Conservation (phyloP, 2,113 vertebrate species). For the Tricholaema leucomelas region DNA sequence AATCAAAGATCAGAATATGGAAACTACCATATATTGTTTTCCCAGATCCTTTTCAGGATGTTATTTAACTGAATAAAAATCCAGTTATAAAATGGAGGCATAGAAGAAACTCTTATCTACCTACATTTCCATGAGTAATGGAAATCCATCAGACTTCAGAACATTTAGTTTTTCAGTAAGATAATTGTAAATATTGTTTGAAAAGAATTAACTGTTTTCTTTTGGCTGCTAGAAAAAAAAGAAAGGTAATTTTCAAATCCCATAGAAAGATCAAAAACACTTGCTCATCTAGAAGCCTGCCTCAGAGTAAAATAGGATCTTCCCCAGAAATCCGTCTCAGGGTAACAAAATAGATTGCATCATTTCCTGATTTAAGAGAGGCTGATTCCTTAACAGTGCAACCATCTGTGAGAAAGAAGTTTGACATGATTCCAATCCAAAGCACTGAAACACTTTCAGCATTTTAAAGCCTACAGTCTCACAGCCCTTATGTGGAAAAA, state of each 20-base stretch:
- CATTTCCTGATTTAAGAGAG: conserved; percentile 61
- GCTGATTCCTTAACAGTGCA: conserved; percentile 52
- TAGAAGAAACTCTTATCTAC: not conserved
- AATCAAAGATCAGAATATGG: conserved; percentile 19
- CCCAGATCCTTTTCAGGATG: not conserved
- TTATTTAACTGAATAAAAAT: not conserved
- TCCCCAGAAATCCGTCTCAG: conserved; percentile 28
- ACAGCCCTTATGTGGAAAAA: not conserved
- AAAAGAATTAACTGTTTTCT: not conserved
- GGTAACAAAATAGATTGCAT: conserved; percentile 62
- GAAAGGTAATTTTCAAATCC: not conserved
- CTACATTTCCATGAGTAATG: not conserved
- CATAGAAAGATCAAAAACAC: not conserved
- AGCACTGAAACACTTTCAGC: conserved; percentile 57
- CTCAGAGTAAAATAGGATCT: conserved; percentile 21
- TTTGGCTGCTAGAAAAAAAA: not conserved
- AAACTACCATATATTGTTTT: conserved; percentile 31
- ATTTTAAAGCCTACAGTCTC: conserved; percentile 51
- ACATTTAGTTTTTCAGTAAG: not conserved
- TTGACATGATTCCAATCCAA: conserved; percentile 47
- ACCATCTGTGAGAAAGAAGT: conserved; percentile 62
- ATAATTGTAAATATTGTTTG: not conserved
- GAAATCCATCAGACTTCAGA: not conserved
- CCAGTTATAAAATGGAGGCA: not conserved
- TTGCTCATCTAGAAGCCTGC: not conserved